Evolutionary conservation across 2,797 vertebrate species (phyloP), one percentile per base, ranked within the genome.

Genomic region (Natrix natrix): DNA sequence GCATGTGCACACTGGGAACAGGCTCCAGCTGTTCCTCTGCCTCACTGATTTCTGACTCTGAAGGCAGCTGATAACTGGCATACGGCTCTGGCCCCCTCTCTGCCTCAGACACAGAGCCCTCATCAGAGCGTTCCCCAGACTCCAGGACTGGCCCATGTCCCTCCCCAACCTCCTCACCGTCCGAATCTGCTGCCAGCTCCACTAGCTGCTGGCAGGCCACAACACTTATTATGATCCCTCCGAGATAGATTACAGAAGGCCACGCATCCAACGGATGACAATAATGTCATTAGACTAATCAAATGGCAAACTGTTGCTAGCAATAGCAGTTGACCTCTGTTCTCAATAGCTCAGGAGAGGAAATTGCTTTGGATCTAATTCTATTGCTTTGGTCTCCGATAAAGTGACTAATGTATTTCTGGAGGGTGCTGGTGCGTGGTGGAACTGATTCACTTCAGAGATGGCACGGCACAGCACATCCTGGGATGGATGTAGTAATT

Each of bases 341-440:
- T 88, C n/a, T 87, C 54, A 52, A 66, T 88, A 20, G 10, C 8
- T 10, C 17, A 13, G 8, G 43, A 78, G 28, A 78, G 90, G 86
- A 93, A 93, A 91, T 91, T 78, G 92, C 86, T 87, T 28, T 28
- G 43, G 56, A 54, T 52, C 43, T 88, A 91, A 88, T 43, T 91
- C 89, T 91, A 91, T 91, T 87, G 60, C 11, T 16, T 63, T 63
- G 61, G 48, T 89, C 78, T 63, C 57, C 8, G 55, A 8, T 56
- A 89, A 86, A 52, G 16, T 13, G n/a, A 89, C 89, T 89, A 88
- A 61, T n/a, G 32, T 52, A 11, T 88, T 93, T 86, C 48, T 3
- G n/a, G 56, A n/a, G 22, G 6, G 56, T 2, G 54, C 66, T 28
- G 56, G 14, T 60, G 1, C 16, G 11, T n/a, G n/a, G 66, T 20